These are phyloP conservation scores for Pocillopora grandis DNA, from an alignment of 92 coral and sea anemone species.

Conservation along the genomic window DNA sequence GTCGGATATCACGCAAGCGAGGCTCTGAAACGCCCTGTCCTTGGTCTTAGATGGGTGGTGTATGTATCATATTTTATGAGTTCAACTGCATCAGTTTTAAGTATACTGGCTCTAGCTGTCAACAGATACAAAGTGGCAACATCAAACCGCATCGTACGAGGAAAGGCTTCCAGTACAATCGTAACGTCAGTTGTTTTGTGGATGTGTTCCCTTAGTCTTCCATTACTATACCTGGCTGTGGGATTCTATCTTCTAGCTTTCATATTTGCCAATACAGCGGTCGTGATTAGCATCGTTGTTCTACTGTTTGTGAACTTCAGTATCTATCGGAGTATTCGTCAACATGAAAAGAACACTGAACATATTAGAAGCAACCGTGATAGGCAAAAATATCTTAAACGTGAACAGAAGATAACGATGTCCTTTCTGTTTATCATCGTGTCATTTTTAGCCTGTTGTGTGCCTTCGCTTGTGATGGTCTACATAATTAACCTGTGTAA, in stretches of 20 bases:
- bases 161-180: slow-evolving; percentile 24
- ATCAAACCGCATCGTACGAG: slow-evolving; percentile 2
- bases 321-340: slow-evolving; percentile 47
- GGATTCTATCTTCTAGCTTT: slow-evolving; percentile 49
- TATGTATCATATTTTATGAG: slow-evolving; percentile 63
- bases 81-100: slow-evolving; percentile 65
- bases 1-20: slow-evolving; percentile 60
- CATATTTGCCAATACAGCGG: slow-evolving; percentile 66
- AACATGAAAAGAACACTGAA: slow-evolving; percentile 13
- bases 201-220: slow-evolving; percentile 40
- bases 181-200: slow-evolving; percentile 38
- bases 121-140: slow-evolving; percentile 67
- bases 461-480: slow-evolving; percentile 66
- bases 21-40: slow-evolving; percentile 38
- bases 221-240: slow-evolving; percentile 45
- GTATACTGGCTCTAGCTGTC: slow-evolving; percentile 65
- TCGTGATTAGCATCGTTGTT: slow-evolving; percentile 41
- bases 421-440: slow-evolving; percentile 67
- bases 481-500: slow-evolving; percentile 78
- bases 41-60: slow-evolving; percentile 29
- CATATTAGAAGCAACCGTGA: slow-evolving; percentile 5
- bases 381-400: slow-evolving; percentile 11
- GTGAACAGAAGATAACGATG: slow-evolving; percentile 55
- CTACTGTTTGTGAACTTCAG: slow-evolving; percentile 47
- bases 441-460: slow-evolving; percentile 59